Base-by-base conservation (phyloP, 1,140 invertebrate genomes). In the Halesus radiatus region DNA sequence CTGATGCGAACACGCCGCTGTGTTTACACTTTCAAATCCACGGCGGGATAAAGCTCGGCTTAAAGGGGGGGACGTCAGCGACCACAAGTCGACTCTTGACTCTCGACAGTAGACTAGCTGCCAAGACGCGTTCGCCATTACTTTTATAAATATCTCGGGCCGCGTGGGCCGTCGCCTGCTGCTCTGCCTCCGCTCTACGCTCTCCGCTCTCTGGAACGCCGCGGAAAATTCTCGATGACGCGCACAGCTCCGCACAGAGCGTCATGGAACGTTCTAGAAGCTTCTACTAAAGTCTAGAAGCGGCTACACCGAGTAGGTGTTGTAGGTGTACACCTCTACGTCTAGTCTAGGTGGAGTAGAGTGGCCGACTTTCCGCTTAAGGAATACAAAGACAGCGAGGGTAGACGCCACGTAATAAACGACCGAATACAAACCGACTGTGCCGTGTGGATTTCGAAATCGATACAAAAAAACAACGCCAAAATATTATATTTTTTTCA, bases 81-180 rank as follows among this genome's bases (percentile, higher is more conserved):
- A 76, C 26, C 74, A 23, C 53, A 29, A 37, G 26, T n/a, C 56
- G 54, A 20, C 16, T n/a, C 72, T 53, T 56, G 29, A 26, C 16
- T 18, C n/a, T 62, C n/a, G 54, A 76, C n/a, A n/a, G n/a, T n/a
- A n/a, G n/a, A n/a, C 54, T 58, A 66, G 64, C 32, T 77, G 75
- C 75, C 54, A 64, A 64, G 18, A 26, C 45, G 62, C 22, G 62
- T 15, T 66, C 50, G 76, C 62, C 53, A 58, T 70, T 23, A 62
- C 76, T 70, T 78, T 78, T 78, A 78, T 78, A 78, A 78, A 78
- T 78, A 78, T 29, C 76, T 23, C 45, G 16, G 50, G 60, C 75
- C 60, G 75, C 60, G 75, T 64, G 75, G 75, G 75, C 3, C 50
- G 70, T 52, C 37, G 37, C 37, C 10, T 13, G 37, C 37, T 13